These are phyloP conservation scores for Gallinago jamesoni DNA, from an alignment of 2,113 vertebrate species.

Conservation along the genomic window DNA sequence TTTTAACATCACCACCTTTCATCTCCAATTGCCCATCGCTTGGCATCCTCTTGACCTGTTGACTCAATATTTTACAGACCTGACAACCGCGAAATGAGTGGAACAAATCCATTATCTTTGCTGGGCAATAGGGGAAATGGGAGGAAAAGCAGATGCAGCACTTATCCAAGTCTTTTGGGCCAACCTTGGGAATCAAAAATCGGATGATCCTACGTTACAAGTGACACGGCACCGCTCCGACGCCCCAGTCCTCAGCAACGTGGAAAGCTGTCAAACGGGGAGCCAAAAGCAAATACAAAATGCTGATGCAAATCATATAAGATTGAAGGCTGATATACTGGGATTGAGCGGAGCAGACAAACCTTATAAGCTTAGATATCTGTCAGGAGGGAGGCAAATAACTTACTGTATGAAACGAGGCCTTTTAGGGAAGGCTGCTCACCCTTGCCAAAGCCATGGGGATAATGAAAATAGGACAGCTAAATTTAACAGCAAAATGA, in stretches of 20 bases:
- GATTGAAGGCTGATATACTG: conserved; percentile 62
- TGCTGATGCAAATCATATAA: conserved; percentile 6
- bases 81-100: neutral
- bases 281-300: neutral
- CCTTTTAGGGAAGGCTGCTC: conserved; percentile 68
- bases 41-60: accelerated
- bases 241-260: neutral
- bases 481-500: conserved; percentile 71
- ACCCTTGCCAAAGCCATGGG: conserved; percentile 64
- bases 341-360: conserved; percentile 46
- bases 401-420: conserved; percentile 64
- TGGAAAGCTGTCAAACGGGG: neutral
- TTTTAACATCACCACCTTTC: neutral
- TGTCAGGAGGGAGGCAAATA: conserved; percentile 51
- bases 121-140: neutral
- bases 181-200: neutral
- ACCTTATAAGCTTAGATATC: conserved; percentile 75
- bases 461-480: conserved; percentile 71
- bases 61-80: neutral
- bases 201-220: neutral
- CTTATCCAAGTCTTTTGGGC: neutral
- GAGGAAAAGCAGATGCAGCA: neutral
- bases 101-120: neutral
- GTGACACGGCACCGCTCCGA: neutral
- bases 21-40: neutral